Percentiles rank a stretch among this genome's conserved stretches.
Conservation (phyloP, 2,113 vertebrate species). For the Struthidea cinerea region DNA sequence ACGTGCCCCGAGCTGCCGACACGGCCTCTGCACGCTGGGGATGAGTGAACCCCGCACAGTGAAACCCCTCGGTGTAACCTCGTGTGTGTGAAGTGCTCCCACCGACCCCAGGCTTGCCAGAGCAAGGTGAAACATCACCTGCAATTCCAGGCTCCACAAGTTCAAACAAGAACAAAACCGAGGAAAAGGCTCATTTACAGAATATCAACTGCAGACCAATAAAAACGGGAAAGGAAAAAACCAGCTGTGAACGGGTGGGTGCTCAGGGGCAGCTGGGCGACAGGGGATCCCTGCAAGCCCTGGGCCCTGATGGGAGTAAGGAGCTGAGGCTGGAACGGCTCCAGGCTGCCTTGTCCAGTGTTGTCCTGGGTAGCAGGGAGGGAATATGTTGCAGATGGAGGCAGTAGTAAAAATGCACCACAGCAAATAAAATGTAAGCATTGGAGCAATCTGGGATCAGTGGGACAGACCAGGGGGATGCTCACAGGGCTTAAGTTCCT, state of each 20-base stretch:
- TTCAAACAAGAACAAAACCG: not conserved
- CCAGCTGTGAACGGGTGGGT: not conserved
- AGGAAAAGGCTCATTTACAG: not conserved
- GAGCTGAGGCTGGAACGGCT: not conserved
- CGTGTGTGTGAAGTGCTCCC: rapidly evolving
- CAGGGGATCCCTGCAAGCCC: not conserved
- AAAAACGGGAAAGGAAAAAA: not conserved
- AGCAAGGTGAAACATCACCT: not conserved
- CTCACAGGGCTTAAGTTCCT: not conserved
- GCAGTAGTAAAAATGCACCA: not conserved
- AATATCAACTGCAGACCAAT: not conserved
- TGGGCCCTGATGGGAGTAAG: rapidly evolving
- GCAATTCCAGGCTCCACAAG: not conserved
- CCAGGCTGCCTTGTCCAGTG: rapidly evolving
- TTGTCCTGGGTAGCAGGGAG: not conserved
- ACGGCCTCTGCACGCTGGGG: rapidly evolving
- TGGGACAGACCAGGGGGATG: not conserved
- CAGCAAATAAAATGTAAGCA: rapidly evolving
- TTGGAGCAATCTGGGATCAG: rapidly evolving
- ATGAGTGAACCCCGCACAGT: rapidly evolving
- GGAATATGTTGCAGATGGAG: not conserved
- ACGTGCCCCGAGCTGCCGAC: rapidly evolving
- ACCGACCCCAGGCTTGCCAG: not conserved
- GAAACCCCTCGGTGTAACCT: rapidly evolving
- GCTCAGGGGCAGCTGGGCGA: not conserved